A percentile compares a stretch with the other conserved stretches of the same genome.
phyloP scores from a whole-genome alignment of 2,113 vertebrate genomes.

The Arenaria interpres region DNA sequence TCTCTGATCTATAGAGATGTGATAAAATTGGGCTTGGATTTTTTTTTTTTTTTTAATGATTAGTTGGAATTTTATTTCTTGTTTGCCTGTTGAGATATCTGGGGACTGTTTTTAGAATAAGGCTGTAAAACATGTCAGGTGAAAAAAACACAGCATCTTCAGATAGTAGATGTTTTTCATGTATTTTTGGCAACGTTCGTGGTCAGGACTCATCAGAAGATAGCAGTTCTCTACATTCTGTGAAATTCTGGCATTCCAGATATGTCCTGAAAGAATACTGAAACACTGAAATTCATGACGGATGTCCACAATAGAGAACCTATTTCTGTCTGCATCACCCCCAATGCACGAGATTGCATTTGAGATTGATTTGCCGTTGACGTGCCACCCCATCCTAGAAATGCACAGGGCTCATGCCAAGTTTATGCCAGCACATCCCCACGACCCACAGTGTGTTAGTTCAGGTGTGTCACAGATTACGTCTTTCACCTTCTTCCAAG shows the following conservation, averaged over 20 bases:
- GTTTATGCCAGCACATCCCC: not conserved
- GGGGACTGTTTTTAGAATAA: not conserved
- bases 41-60: not conserved
- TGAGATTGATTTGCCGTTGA: not conserved
- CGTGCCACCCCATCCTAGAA: not conserved
- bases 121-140: not conserved
- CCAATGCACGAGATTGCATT: not conserved
- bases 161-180: not conserved
- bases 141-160: not conserved
- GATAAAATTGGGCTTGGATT: not conserved
- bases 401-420: not conserved
- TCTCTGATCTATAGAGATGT: not conserved
- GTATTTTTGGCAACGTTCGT: not conserved
- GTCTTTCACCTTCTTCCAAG: not conserved
- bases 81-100: not conserved
- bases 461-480: not conserved
- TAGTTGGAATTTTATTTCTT: not conserved
- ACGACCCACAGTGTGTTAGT: not conserved
- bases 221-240: not conserved
- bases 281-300: not conserved
- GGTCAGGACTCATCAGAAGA: not conserved
- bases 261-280: not conserved
- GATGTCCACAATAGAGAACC: not conserved
- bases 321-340: conserved; percentile 8
- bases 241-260: not conserved